These are phyloP conservation scores for Mus minutoides DNA, from an alignment of 2,797 vertebrate genomes.

Conservation along the genomic window DNA sequence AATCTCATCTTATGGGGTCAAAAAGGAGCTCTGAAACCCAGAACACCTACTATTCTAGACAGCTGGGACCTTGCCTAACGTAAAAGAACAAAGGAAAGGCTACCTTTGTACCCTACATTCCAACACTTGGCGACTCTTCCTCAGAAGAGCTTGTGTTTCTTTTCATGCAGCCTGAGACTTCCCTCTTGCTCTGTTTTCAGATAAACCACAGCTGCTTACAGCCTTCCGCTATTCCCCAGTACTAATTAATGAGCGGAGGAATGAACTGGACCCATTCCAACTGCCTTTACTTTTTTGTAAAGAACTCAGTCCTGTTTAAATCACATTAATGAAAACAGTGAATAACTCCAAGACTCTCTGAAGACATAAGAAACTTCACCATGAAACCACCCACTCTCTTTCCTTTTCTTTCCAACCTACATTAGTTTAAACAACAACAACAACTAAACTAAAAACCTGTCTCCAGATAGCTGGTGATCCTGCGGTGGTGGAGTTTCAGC, in stretches of 20 bases:
- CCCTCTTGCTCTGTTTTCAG: constrained; percentile 63
- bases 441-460: neutral
- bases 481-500: neutral
- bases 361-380: constrained; percentile 2
- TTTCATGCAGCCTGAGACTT: constrained; percentile 34
- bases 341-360: constrained; percentile 34
- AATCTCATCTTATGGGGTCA: constrained; percentile 16
- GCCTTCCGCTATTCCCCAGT: neutral
- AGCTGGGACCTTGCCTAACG: constrained; percentile 60
- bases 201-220: constrained; percentile 55
- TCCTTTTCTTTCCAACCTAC: neutral
- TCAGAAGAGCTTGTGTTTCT: constrained; percentile 60
- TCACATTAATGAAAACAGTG: neutral
- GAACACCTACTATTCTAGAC: constrained; percentile 30
- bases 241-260: constrained; percentile 23
- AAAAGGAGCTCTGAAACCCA: constrained; percentile 54
- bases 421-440: constrained; percentile 6
- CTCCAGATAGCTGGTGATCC: neutral
- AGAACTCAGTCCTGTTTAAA: constrained; percentile 19
- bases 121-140: constrained; percentile 47
- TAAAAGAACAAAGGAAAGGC: constrained; percentile 39
- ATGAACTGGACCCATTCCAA: neutral
- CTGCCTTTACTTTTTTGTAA: neutral
- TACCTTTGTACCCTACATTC: constrained; percentile 67
- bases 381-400: neutral